Conservation (phyloP, 2,888 invertebrate genomes). For the Drosophila antonietae region DNA sequence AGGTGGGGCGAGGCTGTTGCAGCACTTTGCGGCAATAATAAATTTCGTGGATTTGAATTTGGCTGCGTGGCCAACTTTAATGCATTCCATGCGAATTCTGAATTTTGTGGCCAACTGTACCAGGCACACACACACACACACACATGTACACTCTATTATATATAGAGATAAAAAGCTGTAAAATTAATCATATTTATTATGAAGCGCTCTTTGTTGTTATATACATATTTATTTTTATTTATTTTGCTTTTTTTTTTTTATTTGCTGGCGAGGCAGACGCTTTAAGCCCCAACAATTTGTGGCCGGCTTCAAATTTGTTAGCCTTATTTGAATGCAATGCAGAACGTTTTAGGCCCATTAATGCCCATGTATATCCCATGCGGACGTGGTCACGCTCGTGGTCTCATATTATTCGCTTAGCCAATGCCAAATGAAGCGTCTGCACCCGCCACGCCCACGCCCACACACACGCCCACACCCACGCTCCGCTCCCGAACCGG, state of each 20-base stretch:
- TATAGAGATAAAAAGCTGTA: constrained; percentile 29
- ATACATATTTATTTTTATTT: constrained; percentile 21
- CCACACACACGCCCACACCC: no score
- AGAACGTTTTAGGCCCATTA: constrained; percentile 52
- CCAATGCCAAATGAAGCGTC: constrained; percentile 10
- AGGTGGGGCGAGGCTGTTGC: background rate
- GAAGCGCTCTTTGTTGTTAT: constrained; percentile 12
- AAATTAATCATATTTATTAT: constrained; percentile 71
- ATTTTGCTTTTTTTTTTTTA: constrained; percentile 25
- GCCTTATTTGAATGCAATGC: constrained; percentile 54
- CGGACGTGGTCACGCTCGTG: constrained; percentile 32
- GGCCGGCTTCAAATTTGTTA: constrained; percentile 64
- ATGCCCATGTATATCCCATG: constrained; percentile 34
- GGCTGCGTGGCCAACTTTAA: constrained; percentile 13
- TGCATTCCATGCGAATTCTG: constrained; percentile 22
- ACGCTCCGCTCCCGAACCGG: constrained; percentile 25
- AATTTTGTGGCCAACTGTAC: constrained; percentile 54
- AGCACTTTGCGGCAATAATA: constrained; percentile 23
- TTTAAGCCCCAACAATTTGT: constrained; percentile 70
- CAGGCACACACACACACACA: constrained; percentile 4
- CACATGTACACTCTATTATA: background rate
- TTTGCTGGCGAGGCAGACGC: constrained; percentile 5
- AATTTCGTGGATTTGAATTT: constrained; percentile 30
- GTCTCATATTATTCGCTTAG: constrained; percentile 9
- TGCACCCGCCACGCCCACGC: background rate